phyloP scores from a whole-genome alignment of 2,797 vertebrate genomes.

The Urophycis tenuis region DNA sequence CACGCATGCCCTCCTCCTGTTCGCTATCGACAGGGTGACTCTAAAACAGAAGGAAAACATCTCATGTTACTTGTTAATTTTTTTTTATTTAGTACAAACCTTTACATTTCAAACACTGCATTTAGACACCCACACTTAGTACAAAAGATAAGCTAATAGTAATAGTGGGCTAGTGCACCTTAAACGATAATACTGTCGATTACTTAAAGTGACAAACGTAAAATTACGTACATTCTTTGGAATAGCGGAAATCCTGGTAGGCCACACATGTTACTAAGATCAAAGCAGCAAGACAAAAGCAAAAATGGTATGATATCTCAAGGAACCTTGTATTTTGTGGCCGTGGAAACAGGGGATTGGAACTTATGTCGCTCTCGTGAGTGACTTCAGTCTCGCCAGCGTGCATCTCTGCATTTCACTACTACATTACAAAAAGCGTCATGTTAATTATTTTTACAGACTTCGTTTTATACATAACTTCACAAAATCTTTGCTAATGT shows the following conservation, averaged over 20 bases:
- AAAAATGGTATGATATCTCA: slow-evolving; percentile 10
- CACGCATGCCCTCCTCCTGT: too few relatives aligned
- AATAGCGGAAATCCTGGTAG: slow-evolving; percentile 12
- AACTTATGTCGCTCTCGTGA: neutral
- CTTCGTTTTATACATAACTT: slow-evolving; percentile 24
- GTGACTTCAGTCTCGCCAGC: neutral
- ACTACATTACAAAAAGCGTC: neutral
- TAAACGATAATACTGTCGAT: slow-evolving; percentile 41
- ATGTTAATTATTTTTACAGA: slow-evolving; percentile 7
- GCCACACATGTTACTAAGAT: slow-evolving; percentile 14
- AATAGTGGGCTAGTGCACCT: slow-evolving; percentile 31
- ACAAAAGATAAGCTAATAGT: slow-evolving; percentile 33
- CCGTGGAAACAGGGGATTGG: neutral
- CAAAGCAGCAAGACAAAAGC: slow-evolving; percentile 3
- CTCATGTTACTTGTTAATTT: slow-evolving; percentile 1
- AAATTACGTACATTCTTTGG: slow-evolving; percentile 35
- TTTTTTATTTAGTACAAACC: slow-evolving; percentile 15
- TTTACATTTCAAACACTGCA: slow-evolving; percentile 32
- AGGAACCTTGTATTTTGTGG: slow-evolving; percentile 4
- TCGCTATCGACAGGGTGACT: too few relatives aligned
- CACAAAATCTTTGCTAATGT: neutral
- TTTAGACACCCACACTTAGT: slow-evolving; percentile 22
- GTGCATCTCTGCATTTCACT: slow-evolving; percentile 7
- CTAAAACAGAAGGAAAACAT: neutral
- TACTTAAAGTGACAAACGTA: slow-evolving; percentile 38